phyloP scores from a whole-genome alignment of 2,797 vertebrate genomes.

The Mus minutoides region DNA sequence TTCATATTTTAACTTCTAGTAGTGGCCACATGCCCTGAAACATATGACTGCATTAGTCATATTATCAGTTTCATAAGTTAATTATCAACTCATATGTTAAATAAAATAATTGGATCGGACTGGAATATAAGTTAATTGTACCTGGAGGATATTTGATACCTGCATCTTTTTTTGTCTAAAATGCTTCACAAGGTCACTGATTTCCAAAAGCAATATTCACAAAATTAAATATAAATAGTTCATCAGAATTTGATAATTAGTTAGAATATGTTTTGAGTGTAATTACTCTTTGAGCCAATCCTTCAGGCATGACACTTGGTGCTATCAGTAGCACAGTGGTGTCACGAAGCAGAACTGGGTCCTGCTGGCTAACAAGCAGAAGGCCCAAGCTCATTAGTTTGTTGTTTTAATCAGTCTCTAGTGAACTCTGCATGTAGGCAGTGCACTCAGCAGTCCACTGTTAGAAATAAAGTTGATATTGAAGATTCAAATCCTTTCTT shows the following conservation, averaged over 20 bases:
- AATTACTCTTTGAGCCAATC: conserved; percentile 1
- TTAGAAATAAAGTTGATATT: background rate
- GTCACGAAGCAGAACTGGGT: background rate
- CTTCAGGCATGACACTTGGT: background rate
- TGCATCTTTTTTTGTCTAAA: conserved; percentile 30
- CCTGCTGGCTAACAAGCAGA: background rate
- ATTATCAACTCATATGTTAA: background rate
- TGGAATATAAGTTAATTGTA: background rate
- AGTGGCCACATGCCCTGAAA: background rate
- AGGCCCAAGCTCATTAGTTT: background rate
- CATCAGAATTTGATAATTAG: conserved; percentile 48
- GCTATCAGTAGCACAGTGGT: background rate
- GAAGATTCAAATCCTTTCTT: background rate
- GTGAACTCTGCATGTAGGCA: background rate
- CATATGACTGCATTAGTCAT: background rate
- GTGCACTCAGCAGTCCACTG: background rate
- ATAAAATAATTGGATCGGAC: background rate
- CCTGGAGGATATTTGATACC: background rate
- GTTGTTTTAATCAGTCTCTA: background rate
- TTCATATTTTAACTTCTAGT: background rate
- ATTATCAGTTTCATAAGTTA: conserved; percentile 7
- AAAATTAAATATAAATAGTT: conserved; percentile 57
- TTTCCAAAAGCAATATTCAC: conserved; percentile 37
- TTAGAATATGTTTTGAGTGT: conserved; percentile 19
- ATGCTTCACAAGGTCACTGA: background rate